A percentile compares a stretch with the other conserved stretches of the same genome.
Evolutionary conservation across 1,140 invertebrate genomes (phyloP).

Genomic region (Medauroidea extradentata): DNA sequence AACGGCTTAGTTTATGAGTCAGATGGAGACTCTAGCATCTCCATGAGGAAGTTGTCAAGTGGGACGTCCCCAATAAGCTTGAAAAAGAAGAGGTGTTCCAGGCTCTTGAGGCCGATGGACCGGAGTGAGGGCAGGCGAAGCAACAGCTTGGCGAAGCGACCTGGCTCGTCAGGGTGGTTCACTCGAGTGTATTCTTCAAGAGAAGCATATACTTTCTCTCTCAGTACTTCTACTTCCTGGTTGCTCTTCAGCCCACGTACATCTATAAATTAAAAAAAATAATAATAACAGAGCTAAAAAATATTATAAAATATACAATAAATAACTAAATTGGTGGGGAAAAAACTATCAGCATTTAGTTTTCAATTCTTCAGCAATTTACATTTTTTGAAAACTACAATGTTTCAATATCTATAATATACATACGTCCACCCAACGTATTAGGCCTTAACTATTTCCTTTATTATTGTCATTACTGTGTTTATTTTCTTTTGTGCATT

Average conservation of each 20-base stretch:
- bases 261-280: too few species aligned
- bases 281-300: too few species aligned
- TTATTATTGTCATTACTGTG: too few species aligned
- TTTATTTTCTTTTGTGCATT: too few species aligned
- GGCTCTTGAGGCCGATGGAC: constrained; percentile 93
- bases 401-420: too few species aligned
- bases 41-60: constrained; percentile 64
- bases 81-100: constrained; percentile 95
- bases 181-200: constrained; percentile 91
- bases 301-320: too few species aligned
- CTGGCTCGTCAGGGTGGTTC: constrained; percentile 83
- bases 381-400: too few species aligned
- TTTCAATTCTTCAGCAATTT: too few species aligned
- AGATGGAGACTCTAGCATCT: constrained; percentile 60
- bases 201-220: constrained; percentile 92
- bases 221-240: constrained; percentile 76
- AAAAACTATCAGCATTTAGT: too few species aligned
- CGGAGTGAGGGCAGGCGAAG: constrained; percentile 88
- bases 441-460: too few species aligned
- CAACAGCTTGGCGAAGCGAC: constrained; percentile 90
- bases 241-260: constrained; percentile 80
- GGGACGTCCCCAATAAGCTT: constrained; percentile 77
- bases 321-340: too few species aligned
- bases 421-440: too few species aligned
- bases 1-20: constrained; percentile 40